Evolutionary conservation across 2,113 vertebrate species (phyloP), one percentile per base, ranked within the genome.

Genomic region (Pristiophorus japonicus): DNA sequence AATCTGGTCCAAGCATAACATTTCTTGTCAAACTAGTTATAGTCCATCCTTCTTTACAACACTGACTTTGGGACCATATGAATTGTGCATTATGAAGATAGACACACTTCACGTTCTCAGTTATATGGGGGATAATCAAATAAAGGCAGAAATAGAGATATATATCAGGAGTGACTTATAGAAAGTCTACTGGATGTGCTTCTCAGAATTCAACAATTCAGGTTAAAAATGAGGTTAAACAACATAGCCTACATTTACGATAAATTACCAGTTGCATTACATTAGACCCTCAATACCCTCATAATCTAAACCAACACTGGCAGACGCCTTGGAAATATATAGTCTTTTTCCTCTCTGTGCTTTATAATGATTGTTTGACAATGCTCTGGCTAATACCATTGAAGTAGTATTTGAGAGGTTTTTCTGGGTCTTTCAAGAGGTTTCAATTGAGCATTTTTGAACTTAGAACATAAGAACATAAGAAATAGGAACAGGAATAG

Each of bases 1-100:
- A 93, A 22, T 67, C 10, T 94, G 38, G 42, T 45, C 92, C 92
- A 94, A 94, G 38, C 63, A 93, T 93, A 93, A 65, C 55, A 94
- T 94, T 94, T 67, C 42, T 66, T 67, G 63, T 22, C 38, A 66
- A 94, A 67, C 20, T 42, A 45, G 38, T 94, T 42, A 42, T 30
- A 66, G 22, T 67, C 38, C 24, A 67, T 94, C 12, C 22, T 65
- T 67, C 45, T 94, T 94, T 47, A 67, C 27, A 47, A 94, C 63
- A 45, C 38, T 94, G 92, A 38, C 59, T 66, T 45, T 67, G 38
- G 38, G 27, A 42, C 38, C 63, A 94, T 66, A 47, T 47, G 65
- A 67, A 67, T 67, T 65, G 10, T 67, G 63, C 92, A 30, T 94
- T 67, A 45, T 67, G 22, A 66, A 10, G 92, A 67, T 67, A 16